Conservation (phyloP, 2,113 vertebrate genomes). For the Forbesichthys agassizii region DNA sequence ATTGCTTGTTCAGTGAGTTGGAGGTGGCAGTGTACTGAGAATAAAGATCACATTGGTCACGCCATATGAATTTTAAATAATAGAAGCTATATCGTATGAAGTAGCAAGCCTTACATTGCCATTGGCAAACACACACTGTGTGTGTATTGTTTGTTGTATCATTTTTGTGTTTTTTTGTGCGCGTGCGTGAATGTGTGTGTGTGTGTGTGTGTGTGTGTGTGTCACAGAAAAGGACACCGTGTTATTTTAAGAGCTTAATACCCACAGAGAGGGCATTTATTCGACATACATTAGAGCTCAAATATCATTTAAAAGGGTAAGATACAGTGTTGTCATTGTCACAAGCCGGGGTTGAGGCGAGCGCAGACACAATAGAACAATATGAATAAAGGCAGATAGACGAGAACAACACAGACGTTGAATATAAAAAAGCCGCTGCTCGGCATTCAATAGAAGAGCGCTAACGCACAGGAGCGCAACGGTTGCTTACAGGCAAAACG, state of each 20-base stretch:
- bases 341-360: no score
- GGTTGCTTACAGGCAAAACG: no score
- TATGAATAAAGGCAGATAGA: no score
- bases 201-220: not conserved
- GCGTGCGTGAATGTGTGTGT: not conserved
- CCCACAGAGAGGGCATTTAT: not conserved
- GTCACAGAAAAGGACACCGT: not conserved
- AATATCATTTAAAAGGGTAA: not conserved
- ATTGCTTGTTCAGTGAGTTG: constrained; percentile 54
- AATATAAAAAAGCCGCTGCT: no score
- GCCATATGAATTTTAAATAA: constrained; percentile 64
- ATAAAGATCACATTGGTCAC: constrained; percentile 60
- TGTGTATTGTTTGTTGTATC: no score
- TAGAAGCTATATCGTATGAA: constrained; percentile 36
- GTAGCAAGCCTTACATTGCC: constrained; percentile 44
- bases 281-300: no score
- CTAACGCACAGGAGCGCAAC: no score
- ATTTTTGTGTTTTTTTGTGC: not conserved
- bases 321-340: not conserved
- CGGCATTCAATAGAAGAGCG: no score
- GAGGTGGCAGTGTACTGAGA: constrained; percentile 53
- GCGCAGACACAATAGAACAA: no score
- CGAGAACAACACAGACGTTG: no score
- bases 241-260: not conserved
- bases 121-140: constrained; percentile 37